Evolutionary conservation across 1,140 invertebrate genomes (phyloP).

Genomic region (Cyphomyrmex costatus): DNA sequence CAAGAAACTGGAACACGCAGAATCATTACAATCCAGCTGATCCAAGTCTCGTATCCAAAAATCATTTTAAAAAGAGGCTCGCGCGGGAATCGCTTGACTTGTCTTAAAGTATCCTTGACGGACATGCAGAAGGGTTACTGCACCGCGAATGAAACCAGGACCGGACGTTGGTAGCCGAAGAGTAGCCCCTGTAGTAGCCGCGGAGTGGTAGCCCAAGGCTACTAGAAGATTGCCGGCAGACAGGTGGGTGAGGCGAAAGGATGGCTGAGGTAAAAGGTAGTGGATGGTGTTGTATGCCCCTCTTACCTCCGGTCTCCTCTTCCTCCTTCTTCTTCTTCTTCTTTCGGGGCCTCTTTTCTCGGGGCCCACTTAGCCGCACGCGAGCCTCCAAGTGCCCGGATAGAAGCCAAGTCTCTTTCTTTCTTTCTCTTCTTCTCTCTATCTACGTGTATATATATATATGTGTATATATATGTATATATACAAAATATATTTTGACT

Average conservation of each 20-base stretch:
- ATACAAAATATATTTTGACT: background rate
- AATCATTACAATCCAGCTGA: conserved; percentile 4
- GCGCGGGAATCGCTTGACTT: conserved; percentile 33
- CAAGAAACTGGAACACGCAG: background rate
- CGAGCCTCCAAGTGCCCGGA: conserved; percentile 80
- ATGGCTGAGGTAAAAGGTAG: conserved; percentile 68
- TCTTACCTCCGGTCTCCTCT: conserved; percentile 65
- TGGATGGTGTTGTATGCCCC: conserved; percentile 66
- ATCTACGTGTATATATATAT: conserved; percentile 34
- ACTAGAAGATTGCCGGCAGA: conserved; percentile 87
- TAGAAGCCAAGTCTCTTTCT: conserved; percentile 62
- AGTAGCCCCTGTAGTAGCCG: conserved; percentile 86
- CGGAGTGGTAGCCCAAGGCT: conserved; percentile 86
- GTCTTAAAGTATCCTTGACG: conserved; percentile 67
- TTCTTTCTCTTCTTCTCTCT: background rate
- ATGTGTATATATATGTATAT: conserved; percentile 26
- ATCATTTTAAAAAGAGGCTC: conserved; percentile 24
- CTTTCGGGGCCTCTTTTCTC: conserved; percentile 78
- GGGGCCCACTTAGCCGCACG: conserved; percentile 85
- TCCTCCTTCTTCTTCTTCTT: conserved; percentile 67
- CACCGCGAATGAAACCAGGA: conserved; percentile 75
- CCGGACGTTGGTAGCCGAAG: conserved; percentile 85
- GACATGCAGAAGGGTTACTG: conserved; percentile 69
- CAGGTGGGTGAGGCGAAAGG: conserved; percentile 86
- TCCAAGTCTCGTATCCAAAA: background rate